Conservation (phyloP, 2,113 vertebrate genomes). For the Mesembrinibis cayennensis region DNA sequence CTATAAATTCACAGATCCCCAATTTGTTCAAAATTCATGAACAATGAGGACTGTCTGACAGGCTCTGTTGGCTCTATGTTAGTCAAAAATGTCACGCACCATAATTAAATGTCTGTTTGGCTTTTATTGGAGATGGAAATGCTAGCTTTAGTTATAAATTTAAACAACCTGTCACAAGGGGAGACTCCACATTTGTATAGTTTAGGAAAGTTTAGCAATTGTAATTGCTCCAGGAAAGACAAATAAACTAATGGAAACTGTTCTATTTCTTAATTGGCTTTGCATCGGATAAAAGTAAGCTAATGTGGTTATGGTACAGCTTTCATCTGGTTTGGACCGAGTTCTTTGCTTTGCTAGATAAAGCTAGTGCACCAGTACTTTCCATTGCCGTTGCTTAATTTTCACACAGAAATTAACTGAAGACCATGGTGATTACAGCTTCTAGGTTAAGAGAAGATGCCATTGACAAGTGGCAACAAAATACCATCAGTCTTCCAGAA, state of each 20-base stretch:
- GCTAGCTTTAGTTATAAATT: slow-evolving; percentile 71
- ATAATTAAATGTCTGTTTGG: slow-evolving; percentile 82
- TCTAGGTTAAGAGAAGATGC: neutral
- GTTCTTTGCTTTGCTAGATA: slow-evolving; percentile 31
- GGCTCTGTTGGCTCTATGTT: slow-evolving; percentile 82
- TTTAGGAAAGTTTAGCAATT: slow-evolving; percentile 68
- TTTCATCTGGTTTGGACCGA: slow-evolving; percentile 30
- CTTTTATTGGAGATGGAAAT: slow-evolving; percentile 73
- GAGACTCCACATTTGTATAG: slow-evolving; percentile 60
- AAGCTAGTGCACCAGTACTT: neutral
- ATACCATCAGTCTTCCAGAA: neutral
- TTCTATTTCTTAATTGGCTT: slow-evolving; percentile 67
- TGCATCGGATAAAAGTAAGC: slow-evolving; percentile 22
- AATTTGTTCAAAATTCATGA: slow-evolving; percentile 74
- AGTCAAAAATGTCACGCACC: slow-evolving; percentile 84
- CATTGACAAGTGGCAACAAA: slow-evolving; percentile 29
- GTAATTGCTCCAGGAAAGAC: slow-evolving; percentile 72
- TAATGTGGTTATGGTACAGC: slow-evolving; percentile 39
- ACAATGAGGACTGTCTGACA: slow-evolving; percentile 69
- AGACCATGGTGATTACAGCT: neutral
- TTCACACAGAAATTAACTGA: slow-evolving; percentile 6
- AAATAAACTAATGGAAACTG: slow-evolving; percentile 75
- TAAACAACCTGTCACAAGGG: slow-evolving; percentile 74
- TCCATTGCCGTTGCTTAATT: neutral
- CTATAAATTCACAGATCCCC: slow-evolving; percentile 80